A percentile compares a stretch with the other conserved stretches of the same genome.
Evolutionary conservation across 2,888 invertebrate species (phyloP).

Genomic region (Calliopum simillimum): DNA sequence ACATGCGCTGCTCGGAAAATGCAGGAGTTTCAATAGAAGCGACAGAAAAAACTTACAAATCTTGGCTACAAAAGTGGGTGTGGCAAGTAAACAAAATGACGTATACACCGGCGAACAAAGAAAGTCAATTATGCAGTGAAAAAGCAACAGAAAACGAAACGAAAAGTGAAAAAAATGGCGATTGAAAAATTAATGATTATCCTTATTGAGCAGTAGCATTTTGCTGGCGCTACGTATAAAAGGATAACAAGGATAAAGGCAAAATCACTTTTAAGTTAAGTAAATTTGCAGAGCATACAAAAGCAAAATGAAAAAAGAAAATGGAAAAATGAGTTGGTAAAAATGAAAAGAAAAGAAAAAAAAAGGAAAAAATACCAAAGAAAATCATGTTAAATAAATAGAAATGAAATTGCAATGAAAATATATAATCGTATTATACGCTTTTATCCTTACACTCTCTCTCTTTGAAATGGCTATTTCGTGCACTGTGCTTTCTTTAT

Average conservation of each 20-base stretch:
- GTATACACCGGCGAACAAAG: no score
- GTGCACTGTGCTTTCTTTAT: conserved; percentile 4
- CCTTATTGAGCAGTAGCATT: neutral
- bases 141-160: neutral
- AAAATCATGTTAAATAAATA: conserved; percentile 24
- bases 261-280: conserved; percentile 1
- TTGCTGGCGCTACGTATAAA: neutral
- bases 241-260: neutral
- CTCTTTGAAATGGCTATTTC: neutral
- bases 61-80: no score
- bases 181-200: conserved; percentile 36
- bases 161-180: conserved; percentile 2
- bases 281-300: neutral
- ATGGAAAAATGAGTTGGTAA: neutral
- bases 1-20: no score
- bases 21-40: conserved; percentile 13
- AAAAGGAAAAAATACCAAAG: neutral
- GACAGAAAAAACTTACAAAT: neutral
- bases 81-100: no score
- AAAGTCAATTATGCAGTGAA: no score
- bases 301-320: neutral
- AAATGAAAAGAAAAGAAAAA: neutral
- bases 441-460: conserved; percentile 2
- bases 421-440: conserved; percentile 32
- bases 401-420: conserved; percentile 37